Conservation (phyloP, 2,797 vertebrate species). For the Otolemur crassicaudatus region DNA sequence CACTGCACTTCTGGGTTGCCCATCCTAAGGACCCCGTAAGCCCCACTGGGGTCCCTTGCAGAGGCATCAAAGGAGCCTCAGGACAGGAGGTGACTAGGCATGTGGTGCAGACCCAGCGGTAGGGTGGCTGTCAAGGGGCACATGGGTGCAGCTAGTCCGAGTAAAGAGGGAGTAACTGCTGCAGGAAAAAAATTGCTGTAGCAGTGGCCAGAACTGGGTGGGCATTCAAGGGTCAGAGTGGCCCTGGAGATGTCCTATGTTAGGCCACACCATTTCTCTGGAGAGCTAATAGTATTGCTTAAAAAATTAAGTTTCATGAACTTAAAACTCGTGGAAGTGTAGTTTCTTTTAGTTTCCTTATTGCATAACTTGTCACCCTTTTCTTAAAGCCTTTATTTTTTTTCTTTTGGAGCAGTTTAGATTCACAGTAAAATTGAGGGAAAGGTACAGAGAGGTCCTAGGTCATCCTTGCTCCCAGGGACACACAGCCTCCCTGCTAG, state of each 20-base stretch:
- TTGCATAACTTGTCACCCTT: background rate
- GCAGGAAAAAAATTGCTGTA: background rate
- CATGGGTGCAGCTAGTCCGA: background rate
- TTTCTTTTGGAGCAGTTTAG: background rate
- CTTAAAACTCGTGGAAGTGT: background rate
- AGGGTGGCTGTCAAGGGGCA: accelerated
- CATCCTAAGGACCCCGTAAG: background rate
- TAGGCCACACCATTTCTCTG: background rate
- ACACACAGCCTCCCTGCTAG: background rate
- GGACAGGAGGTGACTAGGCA: background rate
- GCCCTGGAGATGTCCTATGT: background rate
- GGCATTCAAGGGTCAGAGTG: background rate
- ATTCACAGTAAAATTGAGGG: background rate
- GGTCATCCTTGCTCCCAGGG: background rate
- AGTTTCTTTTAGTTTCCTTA: background rate
- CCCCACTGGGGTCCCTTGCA: background rate
- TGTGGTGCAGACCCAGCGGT: accelerated
- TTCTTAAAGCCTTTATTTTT: background rate
- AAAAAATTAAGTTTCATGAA: background rate
- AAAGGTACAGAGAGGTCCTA: background rate
- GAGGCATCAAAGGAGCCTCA: background rate
- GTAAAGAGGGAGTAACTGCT: background rate
- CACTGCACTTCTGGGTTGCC: background rate
- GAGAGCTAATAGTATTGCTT: background rate
- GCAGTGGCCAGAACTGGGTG: too few relatives aligned